Evolutionary conservation across 30 jellyfish, hydroid and myxozoan genomes (phyloP).

Genomic region (Chrysaora quinquecirrha): DNA sequence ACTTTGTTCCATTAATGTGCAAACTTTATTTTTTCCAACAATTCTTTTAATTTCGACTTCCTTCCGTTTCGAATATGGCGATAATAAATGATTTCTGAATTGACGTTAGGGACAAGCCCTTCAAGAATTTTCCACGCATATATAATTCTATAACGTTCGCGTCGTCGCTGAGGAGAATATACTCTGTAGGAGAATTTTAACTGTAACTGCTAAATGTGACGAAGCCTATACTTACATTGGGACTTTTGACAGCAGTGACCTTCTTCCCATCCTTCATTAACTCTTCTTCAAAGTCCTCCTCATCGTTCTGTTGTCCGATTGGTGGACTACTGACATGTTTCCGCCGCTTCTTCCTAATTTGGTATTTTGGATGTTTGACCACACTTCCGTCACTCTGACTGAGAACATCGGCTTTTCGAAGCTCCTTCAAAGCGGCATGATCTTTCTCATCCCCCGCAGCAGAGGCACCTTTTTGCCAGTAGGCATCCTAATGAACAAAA

Average conservation of each 20-base stretch:
- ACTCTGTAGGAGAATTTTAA: too few species aligned
- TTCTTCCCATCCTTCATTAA: conserved; percentile 22
- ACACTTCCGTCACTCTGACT: conserved; percentile 73
- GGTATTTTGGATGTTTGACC: conserved; percentile 49
- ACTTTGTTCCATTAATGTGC: too few species aligned
- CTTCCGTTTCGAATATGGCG: too few species aligned
- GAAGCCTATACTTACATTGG: conserved; percentile 32
- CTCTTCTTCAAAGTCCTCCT: conserved; percentile 9
- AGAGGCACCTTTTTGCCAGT: conserved; percentile 69
- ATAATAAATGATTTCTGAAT: too few species aligned
- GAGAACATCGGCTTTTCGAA: conserved; percentile 27
- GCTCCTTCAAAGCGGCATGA: conserved; percentile 53
- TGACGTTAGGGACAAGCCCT: too few species aligned
- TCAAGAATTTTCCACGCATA: too few species aligned
- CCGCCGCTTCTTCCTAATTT: conserved; percentile 60
- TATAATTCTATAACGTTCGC: too few species aligned
- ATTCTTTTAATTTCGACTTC: too few species aligned
- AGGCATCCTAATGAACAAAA: conserved; percentile 34
- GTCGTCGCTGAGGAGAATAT: too few species aligned
- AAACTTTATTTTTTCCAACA: too few species aligned
- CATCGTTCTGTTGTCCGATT: conserved; percentile 20
- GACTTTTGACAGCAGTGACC: conserved; percentile 40
- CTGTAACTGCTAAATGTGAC: too few species aligned
- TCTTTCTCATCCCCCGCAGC: conserved; percentile 16
- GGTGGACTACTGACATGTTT: conserved; percentile 36